These are phyloP conservation scores for Masnerella sp. DNA, from an alignment of 2,888 invertebrate species.

Conservation along the genomic window DNA sequence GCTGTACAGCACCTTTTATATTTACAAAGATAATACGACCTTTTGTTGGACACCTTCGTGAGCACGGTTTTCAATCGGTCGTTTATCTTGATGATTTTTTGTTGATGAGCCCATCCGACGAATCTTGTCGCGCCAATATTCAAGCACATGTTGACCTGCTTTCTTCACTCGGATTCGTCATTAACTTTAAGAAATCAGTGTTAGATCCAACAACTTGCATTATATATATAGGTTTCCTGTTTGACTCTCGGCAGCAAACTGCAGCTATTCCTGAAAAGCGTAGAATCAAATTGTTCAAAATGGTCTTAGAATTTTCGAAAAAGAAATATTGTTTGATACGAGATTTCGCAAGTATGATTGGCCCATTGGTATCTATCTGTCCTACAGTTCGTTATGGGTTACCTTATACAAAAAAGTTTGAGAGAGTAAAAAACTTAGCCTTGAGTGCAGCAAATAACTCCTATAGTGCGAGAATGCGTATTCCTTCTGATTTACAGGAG, in stretches of 20 bases:
- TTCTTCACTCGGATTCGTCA: constrained; percentile 15
- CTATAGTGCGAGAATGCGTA: neutral
- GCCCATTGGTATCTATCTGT: constrained; percentile 32
- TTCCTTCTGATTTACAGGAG: neutral
- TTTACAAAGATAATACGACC: constrained; percentile 3
- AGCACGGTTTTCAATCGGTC: constrained; percentile 4
- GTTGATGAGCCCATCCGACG: neutral
- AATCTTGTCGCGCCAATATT: constrained; percentile 7
- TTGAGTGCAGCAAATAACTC: neutral
- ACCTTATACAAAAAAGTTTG: constrained; percentile 26
- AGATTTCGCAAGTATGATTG: constrained; percentile 35
- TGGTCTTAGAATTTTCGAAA: neutral
- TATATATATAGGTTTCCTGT: constrained; percentile 32
- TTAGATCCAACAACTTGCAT: constrained; percentile 2
- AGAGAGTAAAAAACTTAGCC: constrained; percentile 28
- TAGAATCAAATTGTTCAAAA: neutral
- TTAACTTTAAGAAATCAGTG: constrained; percentile 16
- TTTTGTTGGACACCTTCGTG: neutral
- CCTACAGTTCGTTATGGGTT: constrained; percentile 36
- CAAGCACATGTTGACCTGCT: constrained; percentile 1
- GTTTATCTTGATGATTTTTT: constrained; percentile 31
- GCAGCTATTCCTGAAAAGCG: constrained; percentile 15
- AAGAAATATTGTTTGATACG: constrained; percentile 1
- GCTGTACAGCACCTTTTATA: neutral
- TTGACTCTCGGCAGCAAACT: constrained; percentile 16